Conservation (phyloP, 2,797 vertebrate genomes). For the Notolepis coatsorum region DNA sequence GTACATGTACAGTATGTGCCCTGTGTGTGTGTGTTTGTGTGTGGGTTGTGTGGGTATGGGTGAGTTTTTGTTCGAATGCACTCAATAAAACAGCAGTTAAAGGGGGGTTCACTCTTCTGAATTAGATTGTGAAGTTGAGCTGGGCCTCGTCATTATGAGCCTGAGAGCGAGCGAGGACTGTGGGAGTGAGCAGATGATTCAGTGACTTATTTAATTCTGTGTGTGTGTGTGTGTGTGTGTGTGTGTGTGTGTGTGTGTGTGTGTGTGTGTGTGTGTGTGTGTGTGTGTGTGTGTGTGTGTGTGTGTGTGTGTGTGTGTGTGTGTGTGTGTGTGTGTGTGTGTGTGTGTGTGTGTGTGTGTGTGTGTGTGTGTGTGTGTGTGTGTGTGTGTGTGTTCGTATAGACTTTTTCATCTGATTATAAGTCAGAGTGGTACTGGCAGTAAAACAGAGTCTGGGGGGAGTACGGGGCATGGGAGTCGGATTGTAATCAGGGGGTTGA, state of each 20-base stretch:
- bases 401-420: background rate
- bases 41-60: background rate
- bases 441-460: slow-evolving; percentile 17
- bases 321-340: slow-evolving; percentile 3
- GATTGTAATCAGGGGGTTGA: too few relatives aligned
- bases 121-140: slow-evolving; percentile 30
- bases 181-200: slow-evolving; percentile 22
- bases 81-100: slow-evolving; percentile 23
- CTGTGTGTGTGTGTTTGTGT: background rate
- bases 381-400: slow-evolving; percentile 30
- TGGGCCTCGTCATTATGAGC: slow-evolving; percentile 20
- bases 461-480: too few relatives aligned
- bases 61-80: slow-evolving; percentile 5
- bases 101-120: slow-evolving; percentile 10
- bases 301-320: background rate
- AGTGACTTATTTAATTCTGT: slow-evolving; percentile 11
- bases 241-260: slow-evolving; percentile 5
- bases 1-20: too few relatives aligned
- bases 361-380: slow-evolving; percentile 4
- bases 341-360: background rate
- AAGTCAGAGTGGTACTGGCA: background rate
- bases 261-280: background rate
- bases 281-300: background rate
- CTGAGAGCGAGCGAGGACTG: slow-evolving; percentile 6
- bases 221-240: slow-evolving; percentile 7